Evolutionary conservation across 2,888 invertebrate species (phyloP).

Genomic region (Panzeria rudis): DNA sequence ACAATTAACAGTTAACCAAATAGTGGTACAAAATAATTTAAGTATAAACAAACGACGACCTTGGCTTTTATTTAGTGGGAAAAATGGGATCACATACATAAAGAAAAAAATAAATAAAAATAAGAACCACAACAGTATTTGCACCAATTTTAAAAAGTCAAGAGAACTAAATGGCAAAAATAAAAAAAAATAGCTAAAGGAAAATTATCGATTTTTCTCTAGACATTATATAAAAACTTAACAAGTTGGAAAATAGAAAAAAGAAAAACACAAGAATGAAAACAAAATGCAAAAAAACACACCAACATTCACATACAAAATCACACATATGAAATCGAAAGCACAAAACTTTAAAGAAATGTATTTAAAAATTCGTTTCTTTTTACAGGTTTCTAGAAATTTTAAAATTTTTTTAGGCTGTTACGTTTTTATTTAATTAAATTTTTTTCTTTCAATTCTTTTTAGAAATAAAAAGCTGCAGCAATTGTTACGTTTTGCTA

Average conservation of each 20-base stretch:
- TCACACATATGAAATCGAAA: conserved; percentile 1
- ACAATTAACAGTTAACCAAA: conserved; percentile 42
- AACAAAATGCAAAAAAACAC: conserved; percentile 14
- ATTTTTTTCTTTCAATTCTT: conserved; percentile 36
- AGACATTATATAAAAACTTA: conserved; percentile 59
- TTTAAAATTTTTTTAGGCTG: conserved; percentile 34
- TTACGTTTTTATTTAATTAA: conserved; percentile 18
- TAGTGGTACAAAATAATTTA: neutral
- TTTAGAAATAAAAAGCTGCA: conserved; percentile 41
- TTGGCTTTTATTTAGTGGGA: conserved; percentile 58
- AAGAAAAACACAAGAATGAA: conserved; percentile 3
- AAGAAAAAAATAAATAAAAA: neutral
- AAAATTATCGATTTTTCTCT: conserved; percentile 64
- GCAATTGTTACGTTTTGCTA: conserved; percentile 63
- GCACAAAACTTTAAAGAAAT: conserved; percentile 19
- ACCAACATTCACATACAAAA: neutral
- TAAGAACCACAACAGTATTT: conserved; percentile 16
- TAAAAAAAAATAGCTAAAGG: conserved; percentile 25
- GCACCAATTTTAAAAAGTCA: neutral
- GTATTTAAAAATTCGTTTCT: conserved; percentile 1
- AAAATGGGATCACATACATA: neutral
- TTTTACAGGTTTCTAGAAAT: conserved; percentile 42
- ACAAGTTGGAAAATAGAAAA: conserved; percentile 15
- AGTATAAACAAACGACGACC: conserved; percentile 54
- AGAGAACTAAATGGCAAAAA: conserved; percentile 11